Evolutionary conservation across 2,888 invertebrate genomes (phyloP).

Genomic region (Nomada flava): DNA sequence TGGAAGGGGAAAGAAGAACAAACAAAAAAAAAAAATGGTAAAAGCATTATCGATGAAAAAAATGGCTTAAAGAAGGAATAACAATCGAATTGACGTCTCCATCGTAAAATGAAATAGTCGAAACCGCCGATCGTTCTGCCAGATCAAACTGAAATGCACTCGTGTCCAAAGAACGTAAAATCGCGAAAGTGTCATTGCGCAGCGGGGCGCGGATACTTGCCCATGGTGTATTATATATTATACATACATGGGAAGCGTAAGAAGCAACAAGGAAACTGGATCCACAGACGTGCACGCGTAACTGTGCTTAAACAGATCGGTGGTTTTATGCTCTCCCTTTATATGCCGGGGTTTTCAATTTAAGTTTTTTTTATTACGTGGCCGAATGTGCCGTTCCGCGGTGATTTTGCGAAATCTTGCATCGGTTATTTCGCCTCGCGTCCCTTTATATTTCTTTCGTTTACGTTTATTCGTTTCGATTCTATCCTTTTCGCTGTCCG

Average conservation of each 20-base stretch:
- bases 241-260: too few relatives aligned
- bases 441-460: neutral
- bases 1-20: neutral
- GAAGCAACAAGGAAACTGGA: conserved; percentile 18
- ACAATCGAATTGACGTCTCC: neutral
- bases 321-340: conserved; percentile 57
- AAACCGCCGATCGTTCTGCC: neutral
- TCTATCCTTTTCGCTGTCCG: neutral
- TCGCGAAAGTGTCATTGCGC: neutral
- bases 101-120: neutral
- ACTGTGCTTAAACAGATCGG: conserved; percentile 52
- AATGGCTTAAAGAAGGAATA: neutral
- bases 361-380: conserved; percentile 56
- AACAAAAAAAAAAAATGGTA: neutral
- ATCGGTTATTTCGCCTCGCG: neutral
- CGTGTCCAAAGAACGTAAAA: neutral
- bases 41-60: neutral
- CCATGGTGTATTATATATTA: too few relatives aligned
- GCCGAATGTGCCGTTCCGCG: conserved; percentile 37
- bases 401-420: conserved; percentile 55
- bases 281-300: conserved; percentile 37
- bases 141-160: neutral
- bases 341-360: conserved; percentile 63
- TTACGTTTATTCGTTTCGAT: neutral
- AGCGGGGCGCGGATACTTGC: neutral